Evolutionary conservation across 23 tunicate species (phyloP).

Genomic region (Ciona savignyi): DNA sequence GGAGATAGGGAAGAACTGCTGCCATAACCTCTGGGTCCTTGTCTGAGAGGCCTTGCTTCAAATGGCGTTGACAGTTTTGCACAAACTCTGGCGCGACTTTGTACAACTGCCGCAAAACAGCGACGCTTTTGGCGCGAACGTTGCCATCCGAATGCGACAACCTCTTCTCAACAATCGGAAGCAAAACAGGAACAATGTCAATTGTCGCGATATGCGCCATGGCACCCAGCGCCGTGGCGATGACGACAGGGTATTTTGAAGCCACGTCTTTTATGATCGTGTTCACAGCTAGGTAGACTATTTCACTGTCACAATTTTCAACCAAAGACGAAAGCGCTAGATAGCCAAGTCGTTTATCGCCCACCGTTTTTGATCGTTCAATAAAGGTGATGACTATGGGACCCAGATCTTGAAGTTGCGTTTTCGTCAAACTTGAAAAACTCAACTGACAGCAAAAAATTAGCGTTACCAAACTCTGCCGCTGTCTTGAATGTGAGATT

Average conservation of each 20-base stretch:
- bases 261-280: slow-evolving; percentile 54
- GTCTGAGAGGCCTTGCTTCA: slow-evolving; percentile 41
- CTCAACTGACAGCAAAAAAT: too few relatives aligned
- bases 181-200: slow-evolving; percentile 58
- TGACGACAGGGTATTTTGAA: slow-evolving; percentile 10
- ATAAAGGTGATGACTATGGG: slow-evolving; percentile 44
- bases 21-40: slow-evolving; percentile 61
- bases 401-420: too few relatives aligned
- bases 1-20: slow-evolving; percentile 30
- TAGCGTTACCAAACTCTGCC: too few relatives aligned
- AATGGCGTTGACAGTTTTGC: slow-evolving; percentile 7
- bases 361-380: slow-evolving; percentile 22
- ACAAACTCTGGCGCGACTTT: slow-evolving; percentile 40
- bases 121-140: slow-evolving; percentile 23
- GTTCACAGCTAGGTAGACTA: slow-evolving; percentile 52
- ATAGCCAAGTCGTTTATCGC: slow-evolving; percentile 53
- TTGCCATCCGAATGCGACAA: slow-evolving; percentile 3
- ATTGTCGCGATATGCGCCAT: slow-evolving; percentile 14
- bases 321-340: slow-evolving; percentile 19
- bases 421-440: too few relatives aligned
- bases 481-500: too few relatives aligned
- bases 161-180: slow-evolving; percentile 41
- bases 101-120: slow-evolving; percentile 27
- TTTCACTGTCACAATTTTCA: background rate
- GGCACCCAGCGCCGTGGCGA: slow-evolving; percentile 29